Conservation (phyloP, 2,113 vertebrate genomes). For the Ahaetulla prasina region DNA sequence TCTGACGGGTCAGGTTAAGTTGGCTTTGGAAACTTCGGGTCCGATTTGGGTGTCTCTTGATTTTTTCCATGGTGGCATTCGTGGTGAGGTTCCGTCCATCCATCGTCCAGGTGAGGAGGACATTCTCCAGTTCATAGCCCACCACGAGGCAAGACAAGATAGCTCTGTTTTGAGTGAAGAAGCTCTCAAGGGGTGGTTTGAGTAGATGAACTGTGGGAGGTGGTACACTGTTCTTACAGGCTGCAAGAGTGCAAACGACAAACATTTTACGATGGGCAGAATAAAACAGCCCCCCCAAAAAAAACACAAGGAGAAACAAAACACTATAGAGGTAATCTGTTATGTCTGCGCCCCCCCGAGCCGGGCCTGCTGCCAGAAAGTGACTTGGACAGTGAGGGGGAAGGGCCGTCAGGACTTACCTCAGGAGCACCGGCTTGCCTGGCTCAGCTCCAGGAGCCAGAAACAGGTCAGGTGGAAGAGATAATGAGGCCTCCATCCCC, state of each 20-base stretch:
- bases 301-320: not conserved
- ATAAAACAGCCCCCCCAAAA: too few species aligned
- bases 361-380: too few species aligned
- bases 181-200: not conserved
- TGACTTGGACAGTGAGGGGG: too few species aligned
- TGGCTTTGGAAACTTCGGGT: slow-evolving; percentile 19
- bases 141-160: not conserved
- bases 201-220: not conserved
- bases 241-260: not conserved
- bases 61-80: not conserved
- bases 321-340: not conserved
- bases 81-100: not conserved
- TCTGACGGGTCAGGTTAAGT: not conserved
- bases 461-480: too few species aligned
- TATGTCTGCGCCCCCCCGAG: too few species aligned
- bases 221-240: slow-evolving; percentile 1
- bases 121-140: not conserved
- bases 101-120: not conserved
- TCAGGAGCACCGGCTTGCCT: too few species aligned
- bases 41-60: not conserved
- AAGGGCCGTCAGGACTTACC: too few species aligned
- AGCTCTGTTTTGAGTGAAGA: not conserved
- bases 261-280: not conserved
- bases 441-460: too few species aligned
- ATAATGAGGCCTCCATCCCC: too few species aligned